These are phyloP conservation scores for Gambusia affinis DNA, from an alignment of 2,113 vertebrate species.

Conservation along the genomic window DNA sequence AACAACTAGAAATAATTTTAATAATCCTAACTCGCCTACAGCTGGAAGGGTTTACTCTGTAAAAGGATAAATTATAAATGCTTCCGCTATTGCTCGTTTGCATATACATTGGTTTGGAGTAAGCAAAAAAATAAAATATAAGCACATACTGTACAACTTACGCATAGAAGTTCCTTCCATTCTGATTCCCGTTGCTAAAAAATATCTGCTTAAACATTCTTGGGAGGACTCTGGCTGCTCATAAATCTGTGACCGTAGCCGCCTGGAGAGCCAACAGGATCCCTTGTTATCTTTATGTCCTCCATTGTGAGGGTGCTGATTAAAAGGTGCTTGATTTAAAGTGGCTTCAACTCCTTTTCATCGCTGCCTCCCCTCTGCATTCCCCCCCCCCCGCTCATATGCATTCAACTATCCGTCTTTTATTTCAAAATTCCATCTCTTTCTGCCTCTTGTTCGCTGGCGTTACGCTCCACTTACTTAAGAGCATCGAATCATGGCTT, in stretches of 20 bases:
- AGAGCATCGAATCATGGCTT: slow-evolving; percentile 45
- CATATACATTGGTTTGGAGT: slow-evolving; percentile 4
- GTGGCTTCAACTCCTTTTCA: slow-evolving; percentile 34
- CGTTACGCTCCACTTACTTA: slow-evolving; percentile 41
- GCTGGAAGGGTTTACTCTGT: no score
- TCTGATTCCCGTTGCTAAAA: slow-evolving; percentile 29
- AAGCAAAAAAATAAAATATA: neutral
- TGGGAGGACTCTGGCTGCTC: slow-evolving; percentile 32
- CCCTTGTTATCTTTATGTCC: slow-evolving; percentile 59
- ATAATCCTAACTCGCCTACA: no score
- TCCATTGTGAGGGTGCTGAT: slow-evolving; percentile 53
- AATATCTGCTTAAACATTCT: slow-evolving; percentile 41
- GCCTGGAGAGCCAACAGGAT: slow-evolving; percentile 28
- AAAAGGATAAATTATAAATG: no score
- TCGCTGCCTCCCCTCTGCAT: slow-evolving; percentile 19
- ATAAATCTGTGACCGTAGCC: slow-evolving; percentile 45
- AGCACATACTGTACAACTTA: slow-evolving; percentile 29
- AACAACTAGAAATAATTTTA: no score
- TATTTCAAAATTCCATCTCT: neutral
- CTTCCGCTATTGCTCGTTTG: no score
- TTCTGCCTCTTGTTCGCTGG: slow-evolving; percentile 9
- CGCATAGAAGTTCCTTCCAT: slow-evolving; percentile 10
- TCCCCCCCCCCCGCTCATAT: slow-evolving; percentile 27
- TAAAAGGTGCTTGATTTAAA: slow-evolving; percentile 69
- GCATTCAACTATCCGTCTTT: neutral